Percentiles rank a stretch among this genome's conserved stretches.
phyloP scores from a whole-genome alignment of 2,113 vertebrate species.

The Scalopus aquaticus region DNA sequence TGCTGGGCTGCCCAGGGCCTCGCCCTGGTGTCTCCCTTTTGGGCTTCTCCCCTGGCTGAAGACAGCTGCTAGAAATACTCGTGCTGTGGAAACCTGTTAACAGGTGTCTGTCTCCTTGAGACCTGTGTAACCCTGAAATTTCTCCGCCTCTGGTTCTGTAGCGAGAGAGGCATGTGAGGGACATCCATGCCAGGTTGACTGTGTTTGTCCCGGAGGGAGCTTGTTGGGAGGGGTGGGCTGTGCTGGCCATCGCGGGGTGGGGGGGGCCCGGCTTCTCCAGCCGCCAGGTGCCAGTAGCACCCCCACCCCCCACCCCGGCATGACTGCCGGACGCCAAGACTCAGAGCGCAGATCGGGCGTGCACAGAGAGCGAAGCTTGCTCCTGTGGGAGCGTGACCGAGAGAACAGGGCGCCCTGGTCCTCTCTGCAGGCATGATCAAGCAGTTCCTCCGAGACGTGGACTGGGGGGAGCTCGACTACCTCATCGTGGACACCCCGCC shows the following conservation, averaged over 20 bases:
- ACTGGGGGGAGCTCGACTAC: conserved; percentile 97
- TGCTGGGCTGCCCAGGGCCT: neutral
- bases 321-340: rapidly evolving
- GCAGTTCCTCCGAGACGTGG: conserved; percentile 96
- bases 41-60: neutral
- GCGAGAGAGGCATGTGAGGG: too few relatives aligned
- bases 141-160: neutral
- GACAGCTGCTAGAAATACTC: neutral
- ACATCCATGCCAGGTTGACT: too few relatives aligned
- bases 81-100: neutral
- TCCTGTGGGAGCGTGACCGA: neutral
- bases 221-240: neutral
- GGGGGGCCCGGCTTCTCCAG: too few relatives aligned
- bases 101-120: neutral
- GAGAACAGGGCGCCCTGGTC: neutral
- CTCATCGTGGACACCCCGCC: conserved; percentile 96
- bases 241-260: rapidly evolving
- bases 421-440: conserved; percentile 93
- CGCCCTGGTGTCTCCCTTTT: neutral
- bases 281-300: neutral
- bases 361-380: rapidly evolving
- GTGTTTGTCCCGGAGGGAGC: too few relatives aligned
- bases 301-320: rapidly evolving
- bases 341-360: rapidly evolving
- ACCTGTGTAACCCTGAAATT: neutral